Conservation (phyloP, 2,888 invertebrate genomes). For the Sipunculus nudus region DNA sequence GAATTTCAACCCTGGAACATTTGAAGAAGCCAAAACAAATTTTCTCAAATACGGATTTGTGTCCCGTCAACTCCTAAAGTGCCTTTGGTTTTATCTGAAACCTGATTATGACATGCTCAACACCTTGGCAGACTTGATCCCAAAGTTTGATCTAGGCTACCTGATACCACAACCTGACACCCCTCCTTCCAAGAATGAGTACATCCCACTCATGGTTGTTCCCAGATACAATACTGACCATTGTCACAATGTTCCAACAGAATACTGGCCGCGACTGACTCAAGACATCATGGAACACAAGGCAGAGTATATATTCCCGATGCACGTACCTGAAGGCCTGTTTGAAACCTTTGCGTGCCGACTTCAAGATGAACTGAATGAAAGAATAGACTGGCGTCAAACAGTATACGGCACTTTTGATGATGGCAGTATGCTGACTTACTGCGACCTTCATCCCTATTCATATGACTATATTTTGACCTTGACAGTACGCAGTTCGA, state of each 20-base stretch:
- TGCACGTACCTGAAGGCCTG: constrained; percentile 47
- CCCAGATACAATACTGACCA: no score
- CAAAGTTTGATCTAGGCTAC: constrained; percentile 58
- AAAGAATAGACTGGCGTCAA: constrained; percentile 56
- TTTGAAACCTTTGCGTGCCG: constrained; percentile 47
- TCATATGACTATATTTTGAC: constrained; percentile 11
- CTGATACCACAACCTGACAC: constrained; percentile 53
- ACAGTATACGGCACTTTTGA: constrained; percentile 49
- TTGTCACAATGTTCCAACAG: no score
- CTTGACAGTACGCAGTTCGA: constrained; percentile 3
- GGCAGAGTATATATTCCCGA: constrained; percentile 44
- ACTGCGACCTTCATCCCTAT: constrained; percentile 5
- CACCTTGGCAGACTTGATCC: constrained; percentile 53
- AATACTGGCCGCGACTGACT: no score
- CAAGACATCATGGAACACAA: constrained; percentile 34
- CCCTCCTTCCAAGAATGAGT: constrained; percentile 44
- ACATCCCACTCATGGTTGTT: constrained; percentile 53
- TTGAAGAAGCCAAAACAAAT: constrained; percentile 46
- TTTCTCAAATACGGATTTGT: constrained; percentile 56
- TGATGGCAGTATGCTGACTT: constrained; percentile 2
- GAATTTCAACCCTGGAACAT: constrained; percentile 49
- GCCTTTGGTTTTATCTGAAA: constrained; percentile 59
- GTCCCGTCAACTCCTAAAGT: constrained; percentile 57
- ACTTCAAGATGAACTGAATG: constrained; percentile 49
- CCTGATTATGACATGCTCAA: constrained; percentile 47